Base-by-base conservation (phyloP, 1,140 invertebrate genomes). In the Goniozus legneri region DNA sequence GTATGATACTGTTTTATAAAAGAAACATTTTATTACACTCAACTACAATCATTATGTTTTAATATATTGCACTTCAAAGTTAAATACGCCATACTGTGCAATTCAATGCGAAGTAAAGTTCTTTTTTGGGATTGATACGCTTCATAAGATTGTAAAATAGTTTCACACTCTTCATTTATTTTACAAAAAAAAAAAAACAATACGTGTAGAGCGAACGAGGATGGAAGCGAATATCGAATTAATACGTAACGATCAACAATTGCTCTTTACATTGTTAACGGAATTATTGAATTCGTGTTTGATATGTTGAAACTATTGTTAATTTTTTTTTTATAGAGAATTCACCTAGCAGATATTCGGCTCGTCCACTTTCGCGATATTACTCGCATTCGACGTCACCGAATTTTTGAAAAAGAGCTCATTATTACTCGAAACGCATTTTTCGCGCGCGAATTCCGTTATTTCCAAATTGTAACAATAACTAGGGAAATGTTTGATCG, bases 11-110 rank as follows among this genome's bases (percentile, higher is more conserved):
- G 10, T 46, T 10, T 27, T 42, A 51, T 53, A 65, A 66, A 65
- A 62, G 47, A 59, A 71, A 68, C 60, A 52, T 49, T 72, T 72
- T 69, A 60, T 69, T 70, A 71, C 64, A 68, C 56, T 52, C 53
- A 73, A 40, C 65, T 71, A 71, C 56, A 41, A 57, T 52, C 50
- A 58, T 52, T 61, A 68, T 57, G 67, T 58, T 46, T 47, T 55
- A 54, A 59, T 56, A 58, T 56, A 55, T 42, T 10, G 51, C 32
- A 55, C 30, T 53, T 32, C 42, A 45, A 53, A 46, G 39, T 48
- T 51, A 55, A 45, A 55, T 49, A 45, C 43, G 52, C 32, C 46
- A 52, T 33, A 45, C 49, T 40, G 13, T 44, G 42, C 42, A 21
- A 22, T 44, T 16, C 36, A 6, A 12, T 31, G 41, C 20, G 21